Evolutionary conservation across 2,113 vertebrate species (phyloP).

Genomic region (Aphelocoma coerulescens): DNA sequence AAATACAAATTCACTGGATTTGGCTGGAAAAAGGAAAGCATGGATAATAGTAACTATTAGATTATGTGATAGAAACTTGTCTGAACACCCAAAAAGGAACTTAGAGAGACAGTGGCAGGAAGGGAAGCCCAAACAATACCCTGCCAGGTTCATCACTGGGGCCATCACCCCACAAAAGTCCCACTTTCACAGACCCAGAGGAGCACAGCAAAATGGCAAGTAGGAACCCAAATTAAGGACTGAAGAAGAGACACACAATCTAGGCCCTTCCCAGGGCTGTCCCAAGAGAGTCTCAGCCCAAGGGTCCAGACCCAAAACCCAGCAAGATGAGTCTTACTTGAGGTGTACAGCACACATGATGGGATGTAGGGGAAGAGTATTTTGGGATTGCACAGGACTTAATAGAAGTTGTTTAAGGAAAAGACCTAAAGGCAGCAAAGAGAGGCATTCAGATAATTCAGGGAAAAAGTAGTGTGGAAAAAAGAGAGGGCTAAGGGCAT

Average conservation of each 20-base stretch:
- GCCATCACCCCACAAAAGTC: not conserved
- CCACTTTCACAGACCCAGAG: not conserved
- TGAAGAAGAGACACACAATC: not conserved
- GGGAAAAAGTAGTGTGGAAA: not conserved
- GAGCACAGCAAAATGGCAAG: not conserved
- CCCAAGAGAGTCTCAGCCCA: not conserved
- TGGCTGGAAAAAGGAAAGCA: slow-evolving; percentile 63
- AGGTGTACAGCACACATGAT: not conserved
- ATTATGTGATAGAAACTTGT: not conserved
- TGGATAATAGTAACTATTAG: not conserved
- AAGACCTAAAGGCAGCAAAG: not conserved
- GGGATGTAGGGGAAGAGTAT: not conserved
- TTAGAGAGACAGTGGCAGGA: not conserved
- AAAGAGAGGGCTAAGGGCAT: not conserved
- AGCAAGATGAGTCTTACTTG: not conserved
- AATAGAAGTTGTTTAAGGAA: not conserved
- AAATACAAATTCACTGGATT: slow-evolving; percentile 72
- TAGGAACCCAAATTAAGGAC: not conserved
- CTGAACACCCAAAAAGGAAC: not conserved
- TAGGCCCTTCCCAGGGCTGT: not conserved
- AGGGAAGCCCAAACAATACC: not conserved
- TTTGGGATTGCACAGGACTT: not conserved
- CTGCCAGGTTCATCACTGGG: not conserved
- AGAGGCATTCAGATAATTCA: not conserved
- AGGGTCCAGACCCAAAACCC: not conserved